These are phyloP conservation scores for Glareola pratincola DNA, from an alignment of 2,113 vertebrate genomes.

Conservation along the genomic window DNA sequence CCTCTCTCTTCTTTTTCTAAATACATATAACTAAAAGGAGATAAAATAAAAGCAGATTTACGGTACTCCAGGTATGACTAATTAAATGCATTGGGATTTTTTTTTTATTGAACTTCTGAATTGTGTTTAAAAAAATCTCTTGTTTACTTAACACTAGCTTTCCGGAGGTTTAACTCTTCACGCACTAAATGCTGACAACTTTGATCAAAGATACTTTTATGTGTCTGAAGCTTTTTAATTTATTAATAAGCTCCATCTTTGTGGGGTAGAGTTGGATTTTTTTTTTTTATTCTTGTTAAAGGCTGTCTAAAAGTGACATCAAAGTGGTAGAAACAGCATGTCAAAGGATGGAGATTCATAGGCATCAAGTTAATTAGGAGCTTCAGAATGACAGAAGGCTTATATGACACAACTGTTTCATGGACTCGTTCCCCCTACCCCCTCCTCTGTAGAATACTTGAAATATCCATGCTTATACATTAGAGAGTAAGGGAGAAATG, in stretches of 20 bases:
- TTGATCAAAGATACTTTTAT: slow-evolving; percentile 46
- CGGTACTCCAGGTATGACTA: not conserved
- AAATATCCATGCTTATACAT: fast-evolving
- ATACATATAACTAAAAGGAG: not conserved
- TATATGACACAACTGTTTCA: not conserved
- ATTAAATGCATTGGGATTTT: not conserved
- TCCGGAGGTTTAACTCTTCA: slow-evolving; percentile 16
- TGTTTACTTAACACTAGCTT: not conserved
- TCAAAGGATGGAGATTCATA: not conserved
- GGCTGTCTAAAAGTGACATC: not conserved
- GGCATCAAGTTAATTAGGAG: not conserved
- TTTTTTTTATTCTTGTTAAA: not conserved
- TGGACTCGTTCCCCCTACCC: not conserved
- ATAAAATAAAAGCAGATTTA: not conserved
- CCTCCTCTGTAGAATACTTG: not conserved
- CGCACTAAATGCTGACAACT: not conserved
- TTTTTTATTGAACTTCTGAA: not conserved
- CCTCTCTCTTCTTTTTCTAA: not conserved
- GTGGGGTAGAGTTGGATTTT: not conserved
- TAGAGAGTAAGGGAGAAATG: not conserved
- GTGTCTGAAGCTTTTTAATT: slow-evolving; percentile 19
- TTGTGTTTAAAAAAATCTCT: not conserved
- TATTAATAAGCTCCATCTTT: not conserved
- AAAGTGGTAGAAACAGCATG: not conserved
- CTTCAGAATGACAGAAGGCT: not conserved